phyloP scores from a whole-genome alignment of 2,797 vertebrate genomes.

The Uromys caudimaculatus region DNA sequence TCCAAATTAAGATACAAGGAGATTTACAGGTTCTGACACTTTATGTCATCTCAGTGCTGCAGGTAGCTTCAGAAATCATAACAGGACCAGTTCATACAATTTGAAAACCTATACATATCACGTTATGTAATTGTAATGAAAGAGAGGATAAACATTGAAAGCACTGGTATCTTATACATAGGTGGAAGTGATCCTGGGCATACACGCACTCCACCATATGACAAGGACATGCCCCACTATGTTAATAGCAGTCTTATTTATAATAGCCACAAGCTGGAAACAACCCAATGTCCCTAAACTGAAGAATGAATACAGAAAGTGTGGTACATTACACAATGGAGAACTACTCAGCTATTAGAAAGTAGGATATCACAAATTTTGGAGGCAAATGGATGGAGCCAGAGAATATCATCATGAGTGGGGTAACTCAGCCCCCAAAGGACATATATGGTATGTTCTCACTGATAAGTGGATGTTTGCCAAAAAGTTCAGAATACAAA shows the following conservation, averaged over 20 bases:
- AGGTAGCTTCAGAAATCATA: background rate
- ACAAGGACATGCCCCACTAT: background rate
- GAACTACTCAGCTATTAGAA: background rate
- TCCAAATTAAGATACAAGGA: conserved; percentile 20
- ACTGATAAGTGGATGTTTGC: background rate
- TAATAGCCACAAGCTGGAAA: background rate
- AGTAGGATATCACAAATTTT: background rate
- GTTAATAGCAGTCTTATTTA: background rate
- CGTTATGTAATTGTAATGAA: background rate
- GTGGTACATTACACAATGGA: background rate
- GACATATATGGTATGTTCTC: background rate
- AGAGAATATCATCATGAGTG: background rate
- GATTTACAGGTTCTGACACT: background rate
- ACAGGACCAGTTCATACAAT: background rate
- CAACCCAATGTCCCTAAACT: background rate
- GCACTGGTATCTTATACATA: background rate
- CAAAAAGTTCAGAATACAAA: background rate
- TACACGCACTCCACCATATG: background rate
- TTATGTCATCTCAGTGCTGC: background rate
- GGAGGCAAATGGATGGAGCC: background rate
- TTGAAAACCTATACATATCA: background rate
- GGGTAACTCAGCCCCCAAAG: background rate
- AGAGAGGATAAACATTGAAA: background rate
- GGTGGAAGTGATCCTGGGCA: background rate
- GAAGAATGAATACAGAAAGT: background rate